A percentile compares a stretch with the other conserved stretches of the same genome.
Evolutionary conservation across 2,797 vertebrate species (phyloP).

Genomic region (Hapalemur alaotrensis): DNA sequence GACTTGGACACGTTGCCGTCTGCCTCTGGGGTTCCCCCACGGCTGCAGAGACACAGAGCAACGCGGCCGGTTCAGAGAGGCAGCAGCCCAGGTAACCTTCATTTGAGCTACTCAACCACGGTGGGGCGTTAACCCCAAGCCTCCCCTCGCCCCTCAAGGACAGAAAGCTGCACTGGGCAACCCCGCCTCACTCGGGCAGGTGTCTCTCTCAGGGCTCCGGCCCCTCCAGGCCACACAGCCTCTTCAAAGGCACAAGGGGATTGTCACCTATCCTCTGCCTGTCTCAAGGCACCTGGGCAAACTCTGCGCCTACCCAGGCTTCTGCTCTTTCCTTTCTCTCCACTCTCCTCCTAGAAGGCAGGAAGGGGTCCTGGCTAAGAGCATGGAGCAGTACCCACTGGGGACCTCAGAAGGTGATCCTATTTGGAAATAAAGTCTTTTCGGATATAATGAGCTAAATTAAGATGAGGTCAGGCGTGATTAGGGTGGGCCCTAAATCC

Average conservation of each 20-base stretch:
- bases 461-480: neutral
- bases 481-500: neutral
- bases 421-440: neutral
- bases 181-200: neutral
- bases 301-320: neutral
- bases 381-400: neutral
- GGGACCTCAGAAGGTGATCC: neutral
- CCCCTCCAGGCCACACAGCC: neutral
- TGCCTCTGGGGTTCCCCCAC: neutral
- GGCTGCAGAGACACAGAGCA: neutral
- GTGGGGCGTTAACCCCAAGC: neutral
- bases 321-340: neutral
- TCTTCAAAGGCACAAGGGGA: neutral
- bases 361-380: neutral
- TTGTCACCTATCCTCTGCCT: neutral
- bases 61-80: rapidly evolving
- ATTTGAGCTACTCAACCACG: neutral
- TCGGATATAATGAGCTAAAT: neutral
- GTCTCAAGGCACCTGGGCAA: neutral
- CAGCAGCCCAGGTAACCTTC: neutral
- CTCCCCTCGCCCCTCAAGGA: too few relatives aligned
- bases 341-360: neutral
- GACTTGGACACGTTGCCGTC: neutral
- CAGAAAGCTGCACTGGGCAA: neutral
- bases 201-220: neutral